Base-by-base conservation (phyloP, 1,140 invertebrate species). In the Periplaneta americana region DNA sequence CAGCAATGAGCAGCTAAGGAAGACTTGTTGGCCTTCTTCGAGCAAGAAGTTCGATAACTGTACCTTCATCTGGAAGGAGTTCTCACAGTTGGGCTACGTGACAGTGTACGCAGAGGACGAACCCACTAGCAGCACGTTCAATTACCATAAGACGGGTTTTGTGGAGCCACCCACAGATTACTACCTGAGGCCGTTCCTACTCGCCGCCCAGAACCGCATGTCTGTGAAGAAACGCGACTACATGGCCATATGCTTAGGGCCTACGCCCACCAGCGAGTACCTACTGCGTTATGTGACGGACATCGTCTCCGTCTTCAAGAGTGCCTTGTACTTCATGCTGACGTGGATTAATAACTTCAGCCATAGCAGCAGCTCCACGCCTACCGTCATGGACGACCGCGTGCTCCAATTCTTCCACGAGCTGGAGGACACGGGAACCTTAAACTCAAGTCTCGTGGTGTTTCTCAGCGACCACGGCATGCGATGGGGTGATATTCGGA, bases 81-180 rank as follows among this genome's bases (percentile, higher is more conserved):
- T 92, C 85, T 91, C 91, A 81, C 86, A 93, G 33, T 88, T 90
- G 15, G 94, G 94, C 2, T 97, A 94, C 85, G 91, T 92, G 1
- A 97, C 97, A 0, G 92, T 93, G 3, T 94, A 94, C 81, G 94
- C 91, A 0, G 96, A 98, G 89, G 96, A 98, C 86, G 89, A 90
- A 6, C 91, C 93, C 0, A 86, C 88, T 34, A 93, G 96, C 34
- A 93, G 93, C 8, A 94, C 94, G 0, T 98, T 97, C 84, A 96
- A 96, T 87, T 97, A 95, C 86, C 85, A 92, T 11, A 95, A 94
- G 86, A 88, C 89, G 66, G 96, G 96, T 1, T 98, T 98, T 86
- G 87, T 91, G 15, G 88, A 92, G 32, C 92, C 92, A 33, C 96
- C 97, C 0, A 95, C 94, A 0, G 95, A 97, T 86, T 97, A 96